Conservation (phyloP, 2,797 vertebrate species). For the Microctenopoma stevenorrisi region DNA sequence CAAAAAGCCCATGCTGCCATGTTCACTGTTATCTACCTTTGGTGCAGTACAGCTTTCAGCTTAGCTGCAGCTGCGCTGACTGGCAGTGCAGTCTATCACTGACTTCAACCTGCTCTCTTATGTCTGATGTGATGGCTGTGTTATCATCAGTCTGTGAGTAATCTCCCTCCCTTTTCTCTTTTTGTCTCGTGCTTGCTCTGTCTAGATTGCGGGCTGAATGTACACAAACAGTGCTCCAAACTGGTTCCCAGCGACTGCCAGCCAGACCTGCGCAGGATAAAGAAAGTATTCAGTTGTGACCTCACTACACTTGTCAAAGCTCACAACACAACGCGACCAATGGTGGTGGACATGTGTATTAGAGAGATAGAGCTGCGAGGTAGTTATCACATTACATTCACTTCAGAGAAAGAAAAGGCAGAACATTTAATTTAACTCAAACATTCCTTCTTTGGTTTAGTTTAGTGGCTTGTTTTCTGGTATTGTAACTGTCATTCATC, state of each 20-base stretch:
- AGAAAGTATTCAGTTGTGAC: conserved; percentile 97
- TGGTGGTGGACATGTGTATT: conserved; percentile 98
- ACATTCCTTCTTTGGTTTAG: not conserved
- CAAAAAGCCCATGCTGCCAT: conserved; percentile 28
- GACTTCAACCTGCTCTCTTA: conserved; percentile 56
- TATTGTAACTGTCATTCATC: not conserved
- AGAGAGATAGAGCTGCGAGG: conserved; percentile 97
- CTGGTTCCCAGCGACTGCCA: conserved; percentile 98
- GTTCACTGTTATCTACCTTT: conserved; percentile 56
- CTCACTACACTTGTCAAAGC: conserved; percentile 98
- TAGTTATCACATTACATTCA: conserved; percentile 56
- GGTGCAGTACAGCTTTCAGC: conserved; percentile 34
- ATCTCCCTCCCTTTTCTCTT: conserved; percentile 40
- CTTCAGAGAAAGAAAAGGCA: not conserved
- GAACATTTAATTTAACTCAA: not conserved
- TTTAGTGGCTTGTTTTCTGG: not conserved
- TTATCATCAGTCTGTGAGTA: conserved; percentile 50
- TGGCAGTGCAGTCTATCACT: conserved; percentile 60
- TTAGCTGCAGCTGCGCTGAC: conserved; percentile 55
- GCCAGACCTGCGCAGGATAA: conserved; percentile 96
- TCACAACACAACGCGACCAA: conserved; percentile 92
- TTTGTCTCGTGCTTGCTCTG: conserved; percentile 30
- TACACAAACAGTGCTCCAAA: conserved; percentile 99
- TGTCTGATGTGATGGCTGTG: conserved; percentile 50
- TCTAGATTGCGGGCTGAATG: conserved; percentile 95